Evolutionary conservation across 2,797 vertebrate species (phyloP).

Genomic region (Trachops cirrhosus): DNA sequence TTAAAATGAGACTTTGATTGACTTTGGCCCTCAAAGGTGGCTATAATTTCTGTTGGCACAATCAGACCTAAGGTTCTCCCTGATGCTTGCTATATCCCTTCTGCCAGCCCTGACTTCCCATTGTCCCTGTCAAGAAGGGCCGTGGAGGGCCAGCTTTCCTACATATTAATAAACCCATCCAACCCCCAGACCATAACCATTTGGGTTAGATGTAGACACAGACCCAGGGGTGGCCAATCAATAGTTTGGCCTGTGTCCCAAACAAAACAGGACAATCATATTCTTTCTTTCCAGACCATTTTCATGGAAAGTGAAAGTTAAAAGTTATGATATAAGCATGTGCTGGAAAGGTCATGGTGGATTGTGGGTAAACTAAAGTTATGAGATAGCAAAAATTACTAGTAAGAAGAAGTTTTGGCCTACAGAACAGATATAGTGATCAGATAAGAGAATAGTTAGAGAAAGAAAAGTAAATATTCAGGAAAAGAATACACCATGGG

Average conservation of each 20-base stretch:
- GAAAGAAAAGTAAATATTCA: constrained; percentile 21
- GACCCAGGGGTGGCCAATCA: not conserved
- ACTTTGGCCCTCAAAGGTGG: not conserved
- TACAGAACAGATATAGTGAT: not conserved
- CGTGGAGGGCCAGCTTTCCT: not conserved
- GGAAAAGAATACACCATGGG: not conserved
- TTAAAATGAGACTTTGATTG: constrained; percentile 40
- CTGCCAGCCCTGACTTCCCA: not conserved
- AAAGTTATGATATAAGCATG: not conserved
- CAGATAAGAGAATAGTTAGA: not conserved
- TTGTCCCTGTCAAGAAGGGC: not conserved
- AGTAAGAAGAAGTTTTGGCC: not conserved
- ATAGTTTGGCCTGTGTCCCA: not conserved
- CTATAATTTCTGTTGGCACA: not conserved
- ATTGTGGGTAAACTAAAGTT: not conserved
- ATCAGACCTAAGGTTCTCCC: not conserved
- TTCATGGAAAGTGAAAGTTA: not conserved
- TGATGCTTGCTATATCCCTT: not conserved
- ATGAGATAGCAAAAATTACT: not conserved
- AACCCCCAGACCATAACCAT: not conserved
- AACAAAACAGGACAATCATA: not conserved
- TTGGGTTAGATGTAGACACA: not conserved
- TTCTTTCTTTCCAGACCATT: not conserved
- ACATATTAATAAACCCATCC: not conserved
- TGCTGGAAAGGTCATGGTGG: not conserved